Conservation (phyloP, 2,113 vertebrate species). For the Bubo scandiacus region DNA sequence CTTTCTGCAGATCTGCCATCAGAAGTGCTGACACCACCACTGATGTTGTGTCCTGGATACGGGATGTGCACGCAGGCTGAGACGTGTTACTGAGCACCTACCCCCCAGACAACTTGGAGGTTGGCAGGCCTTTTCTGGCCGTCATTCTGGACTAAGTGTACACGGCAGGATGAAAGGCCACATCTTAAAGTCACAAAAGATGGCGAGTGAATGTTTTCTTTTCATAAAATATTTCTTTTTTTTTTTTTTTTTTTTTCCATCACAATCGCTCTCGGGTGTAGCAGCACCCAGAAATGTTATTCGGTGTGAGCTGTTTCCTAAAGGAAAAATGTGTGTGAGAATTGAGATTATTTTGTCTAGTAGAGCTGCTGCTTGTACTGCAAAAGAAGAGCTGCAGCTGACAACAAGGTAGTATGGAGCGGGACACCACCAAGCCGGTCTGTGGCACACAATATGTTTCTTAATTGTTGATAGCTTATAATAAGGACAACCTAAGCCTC, state of each 20-base stretch:
- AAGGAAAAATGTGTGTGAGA: constrained; percentile 69
- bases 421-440: constrained; percentile 61
- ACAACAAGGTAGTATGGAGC: constrained; percentile 74
- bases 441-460: constrained; percentile 61
- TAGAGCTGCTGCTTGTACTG: constrained; percentile 69
- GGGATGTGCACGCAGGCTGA: accelerated
- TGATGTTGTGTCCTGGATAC: background rate
- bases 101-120: background rate
- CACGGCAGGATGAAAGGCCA: background rate
- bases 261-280: constrained; percentile 26
- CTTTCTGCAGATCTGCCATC: background rate
- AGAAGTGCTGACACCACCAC: background rate
- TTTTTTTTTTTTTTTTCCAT: background rate
- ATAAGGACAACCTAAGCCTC: constrained; percentile 67
- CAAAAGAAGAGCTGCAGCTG: constrained; percentile 72
- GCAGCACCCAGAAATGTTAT: constrained; percentile 50
- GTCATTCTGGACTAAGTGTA: background rate
- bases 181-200: constrained; percentile 29
- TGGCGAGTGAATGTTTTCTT: constrained; percentile 10
- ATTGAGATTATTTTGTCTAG: constrained; percentile 73
- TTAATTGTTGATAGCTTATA: constrained; percentile 76
- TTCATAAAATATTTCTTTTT: constrained; percentile 40
- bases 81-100: accelerated
- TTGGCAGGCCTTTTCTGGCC: constrained; percentile 1
- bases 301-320: constrained; percentile 64